Evolutionary conservation across 2,888 invertebrate species (phyloP).

Genomic region (Willowsia nigromaculata): DNA sequence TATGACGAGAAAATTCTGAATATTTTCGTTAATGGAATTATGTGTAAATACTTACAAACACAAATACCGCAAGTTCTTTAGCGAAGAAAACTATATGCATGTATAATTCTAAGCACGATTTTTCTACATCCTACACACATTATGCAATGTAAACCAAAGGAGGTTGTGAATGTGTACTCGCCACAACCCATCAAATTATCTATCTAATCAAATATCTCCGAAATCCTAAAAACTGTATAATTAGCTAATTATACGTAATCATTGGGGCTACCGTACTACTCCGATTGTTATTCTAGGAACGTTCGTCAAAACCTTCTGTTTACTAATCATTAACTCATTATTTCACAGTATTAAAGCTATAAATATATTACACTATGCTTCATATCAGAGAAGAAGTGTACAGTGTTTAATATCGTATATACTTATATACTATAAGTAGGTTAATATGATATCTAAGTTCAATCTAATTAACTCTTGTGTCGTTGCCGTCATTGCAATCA

Average conservation of each 20-base stretch:
- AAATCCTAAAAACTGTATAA: neutral
- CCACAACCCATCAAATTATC: neutral
- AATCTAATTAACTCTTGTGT: neutral
- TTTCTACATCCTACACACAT: too few species aligned
- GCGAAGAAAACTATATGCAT: too few species aligned
- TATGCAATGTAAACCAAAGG: too few species aligned
- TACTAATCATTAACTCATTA: constrained; percentile 25
- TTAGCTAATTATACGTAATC: constrained; percentile 20
- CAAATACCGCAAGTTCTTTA: too few species aligned
- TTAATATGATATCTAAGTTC: neutral
- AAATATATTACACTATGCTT: too few species aligned
- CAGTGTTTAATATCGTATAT: too few species aligned
- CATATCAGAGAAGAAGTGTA: too few species aligned
- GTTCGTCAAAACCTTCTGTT: neutral
- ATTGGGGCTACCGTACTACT: neutral
- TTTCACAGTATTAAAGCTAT: too few species aligned
- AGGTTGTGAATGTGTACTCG: too few species aligned
- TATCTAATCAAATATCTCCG: neutral
- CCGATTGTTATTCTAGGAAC: neutral
- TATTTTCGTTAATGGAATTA: neutral
- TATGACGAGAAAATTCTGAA: neutral
- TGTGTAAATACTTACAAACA: neutral
- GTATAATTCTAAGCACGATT: too few species aligned
- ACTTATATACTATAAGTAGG: too few species aligned
- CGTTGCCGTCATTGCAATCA: neutral